Conservation (phyloP, 2,113 vertebrate species). For the Leiothrix lutea region DNA sequence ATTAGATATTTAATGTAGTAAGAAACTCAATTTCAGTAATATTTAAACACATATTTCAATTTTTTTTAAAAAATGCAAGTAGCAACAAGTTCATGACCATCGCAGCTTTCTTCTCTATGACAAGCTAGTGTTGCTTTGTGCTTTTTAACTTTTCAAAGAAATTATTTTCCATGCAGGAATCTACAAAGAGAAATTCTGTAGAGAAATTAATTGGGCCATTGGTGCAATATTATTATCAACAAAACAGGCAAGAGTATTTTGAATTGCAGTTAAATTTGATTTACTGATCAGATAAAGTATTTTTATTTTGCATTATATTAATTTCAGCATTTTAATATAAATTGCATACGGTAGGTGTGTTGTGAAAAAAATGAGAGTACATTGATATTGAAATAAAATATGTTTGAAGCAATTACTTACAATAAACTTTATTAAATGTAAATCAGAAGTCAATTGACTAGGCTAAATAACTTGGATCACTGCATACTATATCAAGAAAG, state of each 20-base stretch:
- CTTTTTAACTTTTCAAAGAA: neutral
- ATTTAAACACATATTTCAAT: neutral
- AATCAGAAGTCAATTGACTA: neutral
- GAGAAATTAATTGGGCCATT: neutral
- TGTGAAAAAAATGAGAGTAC: neutral
- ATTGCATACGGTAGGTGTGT: neutral
- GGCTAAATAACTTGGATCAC: neutral
- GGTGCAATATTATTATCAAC: neutral
- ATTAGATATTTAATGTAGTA: neutral
- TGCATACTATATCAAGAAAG: neutral
- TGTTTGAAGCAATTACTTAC: neutral
- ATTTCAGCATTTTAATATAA: neutral
- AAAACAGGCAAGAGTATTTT: neutral
- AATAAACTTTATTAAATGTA: neutral
- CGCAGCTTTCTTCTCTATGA: neutral
- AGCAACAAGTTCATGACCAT: neutral
- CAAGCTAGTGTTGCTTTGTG: neutral
- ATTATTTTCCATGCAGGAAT: neutral
- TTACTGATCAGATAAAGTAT: neutral
- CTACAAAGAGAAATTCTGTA: neutral
- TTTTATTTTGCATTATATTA: neutral
- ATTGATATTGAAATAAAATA: neutral
- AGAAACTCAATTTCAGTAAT: neutral
- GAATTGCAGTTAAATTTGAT: neutral
- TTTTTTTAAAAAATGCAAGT: accelerated